These are phyloP conservation scores for Diadema setosum DNA, from an alignment of 35 echinoderm and acorn worm genomes.

Conservation along the genomic window DNA sequence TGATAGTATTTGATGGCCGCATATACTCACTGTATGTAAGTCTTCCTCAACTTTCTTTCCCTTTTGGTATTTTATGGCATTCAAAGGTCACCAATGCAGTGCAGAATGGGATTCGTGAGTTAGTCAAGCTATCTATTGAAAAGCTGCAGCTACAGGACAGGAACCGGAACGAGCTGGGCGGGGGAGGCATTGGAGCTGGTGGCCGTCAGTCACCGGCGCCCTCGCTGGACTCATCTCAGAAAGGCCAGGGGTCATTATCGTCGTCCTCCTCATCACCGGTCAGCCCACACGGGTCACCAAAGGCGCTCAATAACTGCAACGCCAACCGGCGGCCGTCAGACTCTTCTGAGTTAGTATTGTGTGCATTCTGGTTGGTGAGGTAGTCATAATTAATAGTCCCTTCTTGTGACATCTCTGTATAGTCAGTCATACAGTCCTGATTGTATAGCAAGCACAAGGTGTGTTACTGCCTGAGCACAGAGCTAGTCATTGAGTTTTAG, in stretches of 20 bases:
- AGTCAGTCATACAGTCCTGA: too few species aligned
- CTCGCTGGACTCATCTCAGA: not conserved
- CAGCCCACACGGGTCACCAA: not conserved
- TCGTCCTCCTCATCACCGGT: not conserved
- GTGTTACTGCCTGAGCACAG: too few species aligned
- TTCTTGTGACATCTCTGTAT: too few species aligned
- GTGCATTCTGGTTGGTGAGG: too few species aligned
- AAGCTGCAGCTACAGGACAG: constrained; percentile 73
- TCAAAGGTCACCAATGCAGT: constrained; percentile 67
- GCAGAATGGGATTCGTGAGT: constrained; percentile 35
- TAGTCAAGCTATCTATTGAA: constrained; percentile 63
- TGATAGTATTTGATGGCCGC: too few species aligned
- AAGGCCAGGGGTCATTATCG: not conserved
- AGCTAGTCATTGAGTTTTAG: too few species aligned
- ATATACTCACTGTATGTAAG: too few species aligned
- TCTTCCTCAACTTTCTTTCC: too few species aligned
- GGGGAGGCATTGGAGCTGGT: too few species aligned
- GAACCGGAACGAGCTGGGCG: not conserved
- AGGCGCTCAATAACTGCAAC: not conserved
- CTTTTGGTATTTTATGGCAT: too few species aligned
- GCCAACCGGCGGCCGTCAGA: not conserved
- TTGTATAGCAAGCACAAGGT: too few species aligned
- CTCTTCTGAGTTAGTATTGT: not conserved
- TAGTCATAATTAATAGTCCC: too few species aligned
- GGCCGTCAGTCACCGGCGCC: not conserved